Evolutionary conservation across 2,797 vertebrate species (phyloP).

Genomic region (Pterois miles): DNA sequence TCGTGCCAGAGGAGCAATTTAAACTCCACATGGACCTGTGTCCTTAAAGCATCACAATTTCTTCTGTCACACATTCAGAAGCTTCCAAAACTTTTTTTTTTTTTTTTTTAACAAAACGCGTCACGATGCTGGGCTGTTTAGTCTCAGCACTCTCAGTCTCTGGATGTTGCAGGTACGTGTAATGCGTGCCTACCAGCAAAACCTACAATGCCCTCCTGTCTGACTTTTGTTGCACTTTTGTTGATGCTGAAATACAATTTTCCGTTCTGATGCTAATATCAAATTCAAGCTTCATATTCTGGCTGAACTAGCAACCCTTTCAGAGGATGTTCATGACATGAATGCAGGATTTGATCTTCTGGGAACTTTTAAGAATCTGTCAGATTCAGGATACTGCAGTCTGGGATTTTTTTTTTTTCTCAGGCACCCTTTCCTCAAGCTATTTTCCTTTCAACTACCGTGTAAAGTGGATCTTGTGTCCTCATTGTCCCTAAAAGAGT

Average conservation of each 20-base stretch:
- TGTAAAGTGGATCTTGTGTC: background rate
- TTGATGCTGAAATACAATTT: conserved; percentile 3
- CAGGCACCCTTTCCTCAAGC: conserved; percentile 10
- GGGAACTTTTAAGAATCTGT: conserved; percentile 17
- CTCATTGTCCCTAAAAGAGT: background rate
- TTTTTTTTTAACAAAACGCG: too few relatives aligned
- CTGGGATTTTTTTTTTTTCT: conserved; percentile 21
- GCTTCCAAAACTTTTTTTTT: too few relatives aligned
- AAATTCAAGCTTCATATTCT: conserved; percentile 36
- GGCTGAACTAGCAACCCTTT: conserved; percentile 11
- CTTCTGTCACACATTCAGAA: too few relatives aligned
- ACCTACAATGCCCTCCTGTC: background rate
- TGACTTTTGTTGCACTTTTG: background rate
- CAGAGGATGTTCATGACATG: conserved; percentile 29
- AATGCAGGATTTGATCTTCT: conserved; percentile 41
- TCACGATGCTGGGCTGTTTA: too few relatives aligned
- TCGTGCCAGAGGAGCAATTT: too few relatives aligned
- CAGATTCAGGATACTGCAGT: background rate
- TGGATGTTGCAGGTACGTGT: background rate
- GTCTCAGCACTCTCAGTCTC: background rate
- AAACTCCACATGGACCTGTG: too few relatives aligned
- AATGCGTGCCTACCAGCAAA: background rate
- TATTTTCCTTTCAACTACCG: conserved; percentile 2
- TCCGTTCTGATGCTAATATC: background rate
- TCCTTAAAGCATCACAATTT: too few relatives aligned